phyloP scores from a whole-genome alignment of 2,113 vertebrate genomes.

The Sylvia atricapilla region DNA sequence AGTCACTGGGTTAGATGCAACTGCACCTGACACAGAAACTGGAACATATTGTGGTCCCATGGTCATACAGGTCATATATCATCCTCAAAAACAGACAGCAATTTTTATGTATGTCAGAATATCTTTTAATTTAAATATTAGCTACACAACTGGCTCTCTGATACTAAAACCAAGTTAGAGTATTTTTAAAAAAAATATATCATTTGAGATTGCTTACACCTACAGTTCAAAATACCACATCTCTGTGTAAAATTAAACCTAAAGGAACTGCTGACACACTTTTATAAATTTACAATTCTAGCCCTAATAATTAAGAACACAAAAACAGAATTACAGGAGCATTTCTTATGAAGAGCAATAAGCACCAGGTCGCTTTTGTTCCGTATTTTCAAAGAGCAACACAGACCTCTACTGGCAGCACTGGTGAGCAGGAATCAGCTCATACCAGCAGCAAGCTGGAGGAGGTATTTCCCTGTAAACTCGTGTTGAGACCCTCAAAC shows the following conservation, averaged over 20 bases:
- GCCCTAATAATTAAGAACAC: not conserved
- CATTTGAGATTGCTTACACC: not conserved
- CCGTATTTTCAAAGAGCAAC: slow-evolving; percentile 57
- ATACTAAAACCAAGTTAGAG: slow-evolving; percentile 17
- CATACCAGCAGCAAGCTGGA: not conserved
- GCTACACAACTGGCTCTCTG: not conserved
- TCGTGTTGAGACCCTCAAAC: not conserved
- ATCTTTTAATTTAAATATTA: not conserved
- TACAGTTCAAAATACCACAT: not conserved
- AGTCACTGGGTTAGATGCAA: not conserved
- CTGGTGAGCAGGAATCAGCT: not conserved
- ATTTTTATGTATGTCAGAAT: slow-evolving; percentile 15
- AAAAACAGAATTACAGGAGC: slow-evolving; percentile 35
- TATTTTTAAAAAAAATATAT: not conserved
- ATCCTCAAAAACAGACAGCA: not conserved
- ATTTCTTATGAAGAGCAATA: slow-evolving; percentile 13
- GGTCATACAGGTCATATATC: not conserved
- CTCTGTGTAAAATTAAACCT: not conserved
- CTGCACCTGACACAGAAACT: not conserved
- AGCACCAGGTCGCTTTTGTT: slow-evolving; percentile 20
- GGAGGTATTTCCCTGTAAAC: not conserved
- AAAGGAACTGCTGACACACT: not conserved
- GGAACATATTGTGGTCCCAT: not conserved
- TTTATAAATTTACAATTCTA: slow-evolving; percentile 13
- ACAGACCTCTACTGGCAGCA: slow-evolving; percentile 72